phyloP scores from a whole-genome alignment of 1,140 invertebrate species.

The Whitmania pigra region DNA sequence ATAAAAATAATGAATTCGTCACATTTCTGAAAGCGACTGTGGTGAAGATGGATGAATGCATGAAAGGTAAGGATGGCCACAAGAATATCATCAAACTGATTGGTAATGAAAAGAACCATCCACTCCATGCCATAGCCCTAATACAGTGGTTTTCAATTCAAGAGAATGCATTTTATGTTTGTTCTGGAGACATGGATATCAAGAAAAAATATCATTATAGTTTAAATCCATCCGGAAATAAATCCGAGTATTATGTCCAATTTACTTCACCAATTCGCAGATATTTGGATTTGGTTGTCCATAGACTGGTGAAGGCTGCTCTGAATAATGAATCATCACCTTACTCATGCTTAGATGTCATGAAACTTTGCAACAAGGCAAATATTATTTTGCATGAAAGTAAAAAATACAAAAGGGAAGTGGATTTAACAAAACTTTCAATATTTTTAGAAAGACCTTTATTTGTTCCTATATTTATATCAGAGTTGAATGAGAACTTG shows the following conservation, averaged over 20 bases:
- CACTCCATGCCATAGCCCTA: constrained; percentile 8
- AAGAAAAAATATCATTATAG: constrained; percentile 26
- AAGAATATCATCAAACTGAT: constrained; percentile 12
- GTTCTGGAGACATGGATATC: constrained; percentile 11
- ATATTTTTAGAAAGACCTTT: constrained; percentile 5
- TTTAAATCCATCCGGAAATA: constrained; percentile 17
- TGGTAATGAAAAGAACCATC: constrained; percentile 10
- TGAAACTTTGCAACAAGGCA: constrained; percentile 25
- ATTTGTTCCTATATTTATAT: constrained; percentile 18
- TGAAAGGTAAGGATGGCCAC: background rate
- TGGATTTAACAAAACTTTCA: constrained; percentile 6
- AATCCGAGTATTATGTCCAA: constrained; percentile 33
- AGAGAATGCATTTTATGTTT: constrained; percentile 17
- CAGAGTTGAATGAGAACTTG: constrained; percentile 14
- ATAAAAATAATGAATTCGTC: background rate
- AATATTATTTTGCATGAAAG: constrained; percentile 26
- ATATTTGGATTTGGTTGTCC: constrained; percentile 39
- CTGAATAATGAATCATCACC: constrained; percentile 23
- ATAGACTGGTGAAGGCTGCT: constrained; percentile 29
- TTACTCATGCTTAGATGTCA: constrained; percentile 27
- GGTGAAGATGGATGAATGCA: background rate
- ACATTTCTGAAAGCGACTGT: background rate
- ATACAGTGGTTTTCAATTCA: constrained; percentile 16
- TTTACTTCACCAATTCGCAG: constrained; percentile 44
- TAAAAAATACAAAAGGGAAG: constrained; percentile 24